Evolutionary conservation across 2,113 vertebrate species (phyloP).

Genomic region (Aleadryas rufinucha): DNA sequence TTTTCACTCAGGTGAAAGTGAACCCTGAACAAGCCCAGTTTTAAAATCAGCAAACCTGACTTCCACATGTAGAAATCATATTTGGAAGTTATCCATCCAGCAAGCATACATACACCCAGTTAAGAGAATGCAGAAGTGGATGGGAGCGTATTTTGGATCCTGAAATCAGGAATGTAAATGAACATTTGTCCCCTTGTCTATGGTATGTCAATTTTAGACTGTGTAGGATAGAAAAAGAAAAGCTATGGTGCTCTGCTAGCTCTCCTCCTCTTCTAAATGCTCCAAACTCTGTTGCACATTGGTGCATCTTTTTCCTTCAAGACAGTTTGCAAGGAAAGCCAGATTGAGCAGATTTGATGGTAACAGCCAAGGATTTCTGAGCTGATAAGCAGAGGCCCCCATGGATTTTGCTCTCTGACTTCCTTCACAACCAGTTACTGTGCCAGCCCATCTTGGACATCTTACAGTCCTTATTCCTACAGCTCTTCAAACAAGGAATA

Average conservation of each 20-base stretch:
- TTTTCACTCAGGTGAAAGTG: background rate
- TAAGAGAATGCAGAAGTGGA: background rate
- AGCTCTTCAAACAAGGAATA: background rate
- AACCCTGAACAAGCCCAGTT: background rate
- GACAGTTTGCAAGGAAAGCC: background rate
- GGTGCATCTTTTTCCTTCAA: background rate
- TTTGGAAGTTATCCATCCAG: background rate
- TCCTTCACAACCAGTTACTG: background rate
- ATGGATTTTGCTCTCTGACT: background rate
- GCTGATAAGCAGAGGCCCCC: background rate
- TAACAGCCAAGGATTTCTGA: background rate
- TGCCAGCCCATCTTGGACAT: background rate
- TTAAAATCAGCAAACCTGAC: background rate
- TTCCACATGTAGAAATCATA: background rate
- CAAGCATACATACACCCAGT: background rate
- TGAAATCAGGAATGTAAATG: background rate
- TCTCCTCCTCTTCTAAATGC: background rate
- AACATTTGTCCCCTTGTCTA: background rate
- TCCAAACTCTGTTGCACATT: background rate
- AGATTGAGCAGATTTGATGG: background rate
- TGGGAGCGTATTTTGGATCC: fast-evolving
- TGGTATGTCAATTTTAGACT: background rate
- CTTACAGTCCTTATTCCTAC: background rate
- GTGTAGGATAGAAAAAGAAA: background rate
- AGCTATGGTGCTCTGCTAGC: background rate